Evolutionary conservation across 2,888 invertebrate species (phyloP).

Genomic region (Polydrusus cervinus): DNA sequence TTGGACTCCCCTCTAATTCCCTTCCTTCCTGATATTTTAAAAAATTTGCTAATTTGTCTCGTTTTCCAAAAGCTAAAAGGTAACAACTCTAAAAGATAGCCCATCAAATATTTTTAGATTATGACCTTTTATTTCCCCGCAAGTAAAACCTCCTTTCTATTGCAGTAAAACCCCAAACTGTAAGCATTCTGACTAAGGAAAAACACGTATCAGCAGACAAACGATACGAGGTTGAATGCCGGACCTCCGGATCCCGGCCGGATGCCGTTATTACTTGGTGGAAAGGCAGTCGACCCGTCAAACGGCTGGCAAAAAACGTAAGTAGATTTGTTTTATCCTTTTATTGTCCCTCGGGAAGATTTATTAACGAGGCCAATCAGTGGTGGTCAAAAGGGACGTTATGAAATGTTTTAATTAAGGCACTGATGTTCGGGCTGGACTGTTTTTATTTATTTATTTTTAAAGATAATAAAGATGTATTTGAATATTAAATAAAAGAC

Average conservation of each 20-base stretch:
- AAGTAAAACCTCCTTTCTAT: slow-evolving; percentile 65
- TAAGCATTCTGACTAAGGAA: slow-evolving; percentile 88
- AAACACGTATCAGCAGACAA: slow-evolving; percentile 89
- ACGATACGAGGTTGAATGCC: slow-evolving; percentile 90
- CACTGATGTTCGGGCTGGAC: not conserved
- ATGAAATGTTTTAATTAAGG: slow-evolving; percentile 19
- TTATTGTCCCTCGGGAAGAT: slow-evolving; percentile 42
- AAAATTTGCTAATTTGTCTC: too few species aligned
- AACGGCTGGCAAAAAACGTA: slow-evolving; percentile 87
- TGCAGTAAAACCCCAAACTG: slow-evolving; percentile 90
- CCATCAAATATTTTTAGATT: not conserved
- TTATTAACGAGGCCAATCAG: slow-evolving; percentile 37
- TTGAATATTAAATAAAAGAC: too few species aligned
- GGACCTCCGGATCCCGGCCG: slow-evolving; percentile 89
- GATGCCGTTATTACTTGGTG: slow-evolving; percentile 92
- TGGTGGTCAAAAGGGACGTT: slow-evolving; percentile 14
- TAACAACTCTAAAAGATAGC: too few species aligned
- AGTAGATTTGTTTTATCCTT: slow-evolving; percentile 70
- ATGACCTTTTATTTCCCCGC: slow-evolving; percentile 8
- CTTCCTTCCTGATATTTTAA: too few species aligned
- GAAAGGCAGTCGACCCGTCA: slow-evolving; percentile 88
- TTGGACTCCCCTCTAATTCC: too few species aligned
- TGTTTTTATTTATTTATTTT: not conserved
- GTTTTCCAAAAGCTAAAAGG: too few species aligned
- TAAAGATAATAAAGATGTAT: not conserved